Conservation (phyloP, 2,113 vertebrate species). For the Periophthalmus modestus region DNA sequence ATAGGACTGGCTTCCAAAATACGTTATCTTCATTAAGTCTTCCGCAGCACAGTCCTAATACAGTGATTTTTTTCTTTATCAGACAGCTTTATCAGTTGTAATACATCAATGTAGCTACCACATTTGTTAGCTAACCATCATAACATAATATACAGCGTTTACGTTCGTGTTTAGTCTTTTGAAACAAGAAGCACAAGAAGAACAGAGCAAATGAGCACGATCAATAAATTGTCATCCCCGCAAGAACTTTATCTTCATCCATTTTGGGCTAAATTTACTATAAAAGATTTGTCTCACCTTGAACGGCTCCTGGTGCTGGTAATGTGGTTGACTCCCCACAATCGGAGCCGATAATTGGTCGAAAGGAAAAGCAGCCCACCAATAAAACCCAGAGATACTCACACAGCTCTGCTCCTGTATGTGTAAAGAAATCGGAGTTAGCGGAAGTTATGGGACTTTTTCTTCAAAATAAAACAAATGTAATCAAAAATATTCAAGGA, state of each 20-base stretch:
- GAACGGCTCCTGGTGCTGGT: conserved; percentile 7
- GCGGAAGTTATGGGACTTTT: rapidly evolving
- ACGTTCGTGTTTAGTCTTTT: background rate
- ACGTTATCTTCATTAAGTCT: background rate
- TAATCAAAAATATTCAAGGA: background rate
- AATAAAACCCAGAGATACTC: conserved; percentile 57
- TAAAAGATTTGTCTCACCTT: conserved; percentile 69
- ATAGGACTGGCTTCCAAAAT: too few relatives aligned
- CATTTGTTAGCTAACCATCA: background rate
- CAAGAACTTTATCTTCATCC: background rate
- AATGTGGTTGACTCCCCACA: conserved; percentile 8
- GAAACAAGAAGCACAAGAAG: background rate
- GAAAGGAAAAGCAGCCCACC: conserved; percentile 13
- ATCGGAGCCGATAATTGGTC: conserved; percentile 51
- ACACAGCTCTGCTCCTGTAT: rapidly evolving
- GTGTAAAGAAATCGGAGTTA: background rate
- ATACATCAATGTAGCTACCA: too few relatives aligned
- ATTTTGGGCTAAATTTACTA: background rate
- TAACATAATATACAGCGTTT: background rate
- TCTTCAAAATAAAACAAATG: conserved; percentile 39
- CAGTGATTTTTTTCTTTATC: background rate
- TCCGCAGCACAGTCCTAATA: background rate
- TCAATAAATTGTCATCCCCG: background rate
- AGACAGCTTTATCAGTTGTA: too few relatives aligned
- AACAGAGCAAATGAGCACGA: background rate